Percentiles rank a stretch among this genome's conserved stretches.
Conservation (phyloP, 1,140 invertebrate species). For the Cheumatopsyche charites region DNA sequence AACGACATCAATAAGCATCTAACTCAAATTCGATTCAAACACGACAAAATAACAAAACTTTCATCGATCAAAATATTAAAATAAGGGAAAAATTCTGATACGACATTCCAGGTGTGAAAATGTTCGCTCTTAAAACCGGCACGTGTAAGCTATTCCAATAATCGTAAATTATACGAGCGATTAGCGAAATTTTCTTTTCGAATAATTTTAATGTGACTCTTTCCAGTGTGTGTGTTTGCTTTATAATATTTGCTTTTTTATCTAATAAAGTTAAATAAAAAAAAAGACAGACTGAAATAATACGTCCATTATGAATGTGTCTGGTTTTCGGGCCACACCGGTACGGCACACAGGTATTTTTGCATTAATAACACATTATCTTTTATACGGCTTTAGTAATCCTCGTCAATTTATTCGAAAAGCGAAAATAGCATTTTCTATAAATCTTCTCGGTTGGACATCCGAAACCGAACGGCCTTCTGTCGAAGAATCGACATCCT, state of each 20-base stretch:
- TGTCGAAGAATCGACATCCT: background rate
- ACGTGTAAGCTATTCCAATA: background rate
- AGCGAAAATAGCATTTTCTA: constrained; percentile 25
- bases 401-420: constrained; percentile 15
- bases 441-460: constrained; percentile 8
- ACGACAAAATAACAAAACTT: too few species aligned
- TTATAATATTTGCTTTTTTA: background rate
- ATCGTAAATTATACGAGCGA: constrained; percentile 14
- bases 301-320: constrained; percentile 12
- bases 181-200: background rate
- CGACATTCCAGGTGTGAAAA: too few species aligned
- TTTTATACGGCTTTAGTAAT: constrained; percentile 1
- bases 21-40: background rate
- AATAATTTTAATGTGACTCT: too few species aligned
- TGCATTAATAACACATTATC: constrained; percentile 25
- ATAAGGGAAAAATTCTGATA: too few species aligned
- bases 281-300: background rate
- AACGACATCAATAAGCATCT: background rate
- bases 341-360: constrained; percentile 12
- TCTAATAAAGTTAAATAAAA: background rate
- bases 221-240: background rate
- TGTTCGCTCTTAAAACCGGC: background rate
- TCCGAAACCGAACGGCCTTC: constrained; percentile 22
- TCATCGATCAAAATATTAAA: background rate
- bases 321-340: constrained; percentile 4